These are phyloP conservation scores for Cordylochernes scorpioides DNA, from an alignment of 2,888 invertebrate genomes.

Conservation along the genomic window DNA sequence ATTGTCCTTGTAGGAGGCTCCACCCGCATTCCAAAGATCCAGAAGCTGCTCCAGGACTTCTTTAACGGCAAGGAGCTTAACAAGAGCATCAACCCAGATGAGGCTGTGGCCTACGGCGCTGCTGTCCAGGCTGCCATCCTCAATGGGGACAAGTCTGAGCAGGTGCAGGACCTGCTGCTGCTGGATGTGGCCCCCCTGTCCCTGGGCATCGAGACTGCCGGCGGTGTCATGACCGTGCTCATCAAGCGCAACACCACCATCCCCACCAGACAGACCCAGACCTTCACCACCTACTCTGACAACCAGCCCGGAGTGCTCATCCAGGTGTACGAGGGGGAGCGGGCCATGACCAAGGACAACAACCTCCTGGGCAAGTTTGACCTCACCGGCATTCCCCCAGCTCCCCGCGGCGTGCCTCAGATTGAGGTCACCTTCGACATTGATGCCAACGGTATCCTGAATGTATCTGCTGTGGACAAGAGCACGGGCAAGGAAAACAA, in stretches of 20 bases:
- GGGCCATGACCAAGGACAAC: conserved; percentile 25
- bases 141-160: conserved; percentile 37
- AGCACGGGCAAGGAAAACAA: conserved; percentile 25
- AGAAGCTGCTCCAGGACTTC: conserved; percentile 55
- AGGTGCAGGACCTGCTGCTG: conserved; percentile 58
- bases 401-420: conserved; percentile 19
- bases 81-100: conserved; percentile 82
- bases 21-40: conserved; percentile 89
- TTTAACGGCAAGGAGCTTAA: conserved; percentile 86
- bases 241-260: conserved; percentile 93
- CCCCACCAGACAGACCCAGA: conserved; percentile 84
- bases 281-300: conserved; percentile 86
- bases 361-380: conserved; percentile 19
- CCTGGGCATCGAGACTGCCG: conserved; percentile 64
- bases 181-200: conserved; percentile 78
- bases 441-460: conserved; percentile 23
- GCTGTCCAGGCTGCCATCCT: conserved; percentile 73
- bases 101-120: conserved; percentile 91
- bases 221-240: conserved; percentile 77
- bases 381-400: conserved; percentile 22
- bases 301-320: conserved; percentile 88
- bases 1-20: conserved; percentile 58
- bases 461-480: conserved; percentile 26
- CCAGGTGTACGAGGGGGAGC: conserved; percentile 25
- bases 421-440: conserved; percentile 28